Conservation (phyloP, 2,797 vertebrate species). For the Acrossocheilus fasciatus region DNA sequence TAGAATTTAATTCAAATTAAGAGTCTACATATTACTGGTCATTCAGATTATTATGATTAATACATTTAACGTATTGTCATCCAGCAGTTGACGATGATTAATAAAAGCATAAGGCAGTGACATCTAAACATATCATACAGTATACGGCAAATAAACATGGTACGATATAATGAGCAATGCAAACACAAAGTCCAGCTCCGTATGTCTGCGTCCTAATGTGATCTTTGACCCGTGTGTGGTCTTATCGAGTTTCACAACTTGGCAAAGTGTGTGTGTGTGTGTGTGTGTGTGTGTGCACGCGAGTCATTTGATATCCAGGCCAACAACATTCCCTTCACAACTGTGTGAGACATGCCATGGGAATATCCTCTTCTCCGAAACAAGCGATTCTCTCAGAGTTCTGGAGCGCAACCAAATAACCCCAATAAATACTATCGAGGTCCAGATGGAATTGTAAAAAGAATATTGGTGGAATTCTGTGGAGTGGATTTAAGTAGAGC, state of each 20-base stretch:
- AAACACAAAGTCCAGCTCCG: constrained; percentile 10
- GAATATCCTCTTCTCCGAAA: not conserved
- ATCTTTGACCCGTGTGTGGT: constrained; percentile 57
- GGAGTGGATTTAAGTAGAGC: not conserved
- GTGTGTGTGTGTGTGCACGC: not conserved
- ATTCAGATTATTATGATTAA: not conserved
- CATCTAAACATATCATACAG: not conserved
- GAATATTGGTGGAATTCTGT: not conserved
- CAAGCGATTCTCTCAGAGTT: not conserved
- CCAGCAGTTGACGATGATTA: not conserved
- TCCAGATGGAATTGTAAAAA: not conserved
- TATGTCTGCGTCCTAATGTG: not conserved
- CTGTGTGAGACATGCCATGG: constrained; percentile 16
- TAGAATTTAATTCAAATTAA: too few species aligned
- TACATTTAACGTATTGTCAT: not conserved
- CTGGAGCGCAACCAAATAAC: not conserved
- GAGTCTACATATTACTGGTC: not conserved
- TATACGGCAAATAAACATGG: not conserved
- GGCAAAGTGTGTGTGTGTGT: constrained; percentile 2
- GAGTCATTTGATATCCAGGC: constrained; percentile 1
- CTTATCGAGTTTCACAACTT: constrained; percentile 21
- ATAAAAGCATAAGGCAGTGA: too few species aligned
- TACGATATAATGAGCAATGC: not conserved
- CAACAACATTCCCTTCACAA: constrained; percentile 29
- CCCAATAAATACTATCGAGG: not conserved